Percentiles rank a stretch among this genome's conserved stretches.
Conservation (phyloP, 2,113 vertebrate species). For the Centropristis striata region DNA sequence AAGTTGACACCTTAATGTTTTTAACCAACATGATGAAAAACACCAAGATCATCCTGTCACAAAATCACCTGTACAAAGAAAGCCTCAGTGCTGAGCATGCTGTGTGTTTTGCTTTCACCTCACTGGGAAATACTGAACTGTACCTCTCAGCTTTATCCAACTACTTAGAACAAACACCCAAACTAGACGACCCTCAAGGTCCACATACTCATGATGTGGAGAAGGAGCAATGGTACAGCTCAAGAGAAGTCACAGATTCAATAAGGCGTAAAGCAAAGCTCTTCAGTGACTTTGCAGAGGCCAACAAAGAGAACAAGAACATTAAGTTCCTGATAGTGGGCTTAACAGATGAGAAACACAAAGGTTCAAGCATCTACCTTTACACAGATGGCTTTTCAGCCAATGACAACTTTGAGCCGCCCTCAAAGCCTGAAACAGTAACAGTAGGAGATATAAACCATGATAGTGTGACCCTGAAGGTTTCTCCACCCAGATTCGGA, state of each 20-base stretch:
- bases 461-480: conserved; percentile 55
- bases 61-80: neutral
- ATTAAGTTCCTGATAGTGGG: conserved; percentile 43
- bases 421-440: conserved; percentile 57
- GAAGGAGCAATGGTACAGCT: conserved; percentile 48
- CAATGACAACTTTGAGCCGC: conserved; percentile 49
- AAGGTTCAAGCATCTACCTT: conserved; percentile 43
- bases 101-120: conserved; percentile 66
- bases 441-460: conserved; percentile 12
- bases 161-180: conserved; percentile 25
- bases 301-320: conserved; percentile 42
- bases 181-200: neutral
- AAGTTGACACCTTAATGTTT: conserved; percentile 32
- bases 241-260: neutral
- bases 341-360: neutral
- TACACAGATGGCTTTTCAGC: neutral
- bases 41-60: conserved; percentile 15
- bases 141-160: conserved; percentile 42
- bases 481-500: conserved; percentile 56
- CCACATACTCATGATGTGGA: conserved; percentile 5
- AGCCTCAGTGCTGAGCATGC: neutral
- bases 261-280: conserved; percentile 27
- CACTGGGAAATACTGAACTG: conserved; percentile 42
- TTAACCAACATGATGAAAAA: conserved; percentile 46
- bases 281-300: conserved; percentile 60